Percentiles rank a stretch among this genome's conserved stretches.
These are phyloP conservation scores for Progne subis DNA, from an alignment of 2,113 vertebrate genomes.

Conservation along the genomic window DNA sequence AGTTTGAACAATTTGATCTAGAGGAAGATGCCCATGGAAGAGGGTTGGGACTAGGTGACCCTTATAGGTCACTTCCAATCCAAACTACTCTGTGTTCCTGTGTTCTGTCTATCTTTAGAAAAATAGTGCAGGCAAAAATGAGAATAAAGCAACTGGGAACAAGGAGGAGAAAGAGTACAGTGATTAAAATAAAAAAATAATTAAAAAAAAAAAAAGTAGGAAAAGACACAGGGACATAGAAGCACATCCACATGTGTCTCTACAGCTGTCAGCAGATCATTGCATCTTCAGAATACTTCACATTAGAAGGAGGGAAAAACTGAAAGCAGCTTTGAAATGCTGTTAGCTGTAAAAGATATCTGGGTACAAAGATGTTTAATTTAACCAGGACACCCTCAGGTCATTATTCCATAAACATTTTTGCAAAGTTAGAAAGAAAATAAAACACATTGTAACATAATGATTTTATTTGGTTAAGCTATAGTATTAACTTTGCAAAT, in stretches of 20 bases:
- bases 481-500: not conserved
- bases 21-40: not conserved
- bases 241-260: not conserved
- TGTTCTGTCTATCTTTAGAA: not conserved
- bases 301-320: not conserved
- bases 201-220: rapidly evolving
- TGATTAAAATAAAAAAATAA: too few species aligned
- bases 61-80: not conserved
- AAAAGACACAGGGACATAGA: not conserved
- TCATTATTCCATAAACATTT: not conserved
- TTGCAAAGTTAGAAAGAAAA: not conserved
- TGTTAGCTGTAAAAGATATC: not conserved
- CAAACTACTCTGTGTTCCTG: not conserved
- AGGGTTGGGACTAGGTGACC: not conserved
- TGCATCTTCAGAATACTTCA: not conserved
- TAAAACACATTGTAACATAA: not conserved
- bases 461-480: not conserved
- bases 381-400: not conserved
- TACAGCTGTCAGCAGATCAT: not conserved
- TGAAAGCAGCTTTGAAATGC: not conserved
- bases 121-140: not conserved
- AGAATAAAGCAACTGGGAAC: not conserved
- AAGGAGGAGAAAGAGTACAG: not conserved
- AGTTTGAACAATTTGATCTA: not conserved
- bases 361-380: not conserved